Evolutionary conservation across 2,888 invertebrate genomes (phyloP), one percentile per base, ranked within the genome.

Genomic region (Chaetoderma sp.): DNA sequence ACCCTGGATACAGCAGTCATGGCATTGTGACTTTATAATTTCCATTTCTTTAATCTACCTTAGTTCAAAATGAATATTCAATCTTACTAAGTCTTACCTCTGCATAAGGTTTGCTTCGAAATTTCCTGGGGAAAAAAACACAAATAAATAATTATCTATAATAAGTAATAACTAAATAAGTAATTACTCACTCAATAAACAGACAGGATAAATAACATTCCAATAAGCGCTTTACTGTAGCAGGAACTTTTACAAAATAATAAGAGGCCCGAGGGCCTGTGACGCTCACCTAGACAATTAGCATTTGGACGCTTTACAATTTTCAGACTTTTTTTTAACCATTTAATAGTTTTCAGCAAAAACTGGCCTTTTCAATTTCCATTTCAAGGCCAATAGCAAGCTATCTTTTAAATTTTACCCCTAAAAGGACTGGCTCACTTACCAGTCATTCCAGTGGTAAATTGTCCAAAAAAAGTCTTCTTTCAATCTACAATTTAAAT

Each of bases 61-160:
- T 59, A 27, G 10, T 27, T 13, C 23, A 49, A 57, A 5, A 45
- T 27, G 5, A 28, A 1, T n/a, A 50, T 25, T 18, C 6, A 25
- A 33, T 16, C 18, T 16, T 6, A 54, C 64, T n/a, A n/a, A n/a
- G n/a, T n/a, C n/a, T 69, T 60, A 79, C 79, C 75, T 80, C 80
- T 49, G 81, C 80, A 69, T 77, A 60, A 50, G 75, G 78, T 63
- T 78, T 79, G 52, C 70, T 72, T 57, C 75, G 70, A 55, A 74
- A 57, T 45, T 64, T 57, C 36, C 74, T 76, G 66, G 28, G 65
- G 70, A 56, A 30, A 21, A 21, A 59, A 32, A 4, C 25, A 30
- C 23, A 59, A 4, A 8, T 3, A 4, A 50, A 8, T 25, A 16
- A 18, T 6, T 50, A 4, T 39, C 30, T 56, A 21, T 13, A 21